A percentile compares a stretch with the other conserved stretches of the same genome.
Evolutionary conservation across 2,113 vertebrate genomes (phyloP).

Genomic region (Vulpes lagopus): DNA sequence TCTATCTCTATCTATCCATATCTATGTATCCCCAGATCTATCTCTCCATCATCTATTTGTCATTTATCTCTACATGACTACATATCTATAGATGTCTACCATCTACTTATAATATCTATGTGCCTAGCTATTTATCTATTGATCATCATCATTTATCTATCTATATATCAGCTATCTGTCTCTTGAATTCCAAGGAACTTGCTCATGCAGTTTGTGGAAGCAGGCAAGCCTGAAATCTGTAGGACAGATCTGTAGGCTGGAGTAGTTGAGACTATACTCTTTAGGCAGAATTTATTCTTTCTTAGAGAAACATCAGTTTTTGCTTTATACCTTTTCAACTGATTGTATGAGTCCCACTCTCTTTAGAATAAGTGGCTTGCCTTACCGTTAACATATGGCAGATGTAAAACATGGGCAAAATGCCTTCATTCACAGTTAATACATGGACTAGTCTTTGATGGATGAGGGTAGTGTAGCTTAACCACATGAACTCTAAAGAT

Average conservation of each 20-base stretch:
- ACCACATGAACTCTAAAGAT: fast-evolving
- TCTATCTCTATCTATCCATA: background rate
- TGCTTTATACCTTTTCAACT: background rate
- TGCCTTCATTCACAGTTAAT: background rate
- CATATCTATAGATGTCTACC: background rate
- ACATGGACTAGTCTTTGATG: too few relatives aligned
- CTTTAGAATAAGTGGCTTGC: background rate
- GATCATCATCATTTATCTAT: background rate
- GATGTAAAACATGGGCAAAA: background rate
- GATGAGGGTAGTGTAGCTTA: fast-evolving
- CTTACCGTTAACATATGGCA: too few relatives aligned
- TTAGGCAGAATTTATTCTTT: background rate
- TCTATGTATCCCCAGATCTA: too few relatives aligned
- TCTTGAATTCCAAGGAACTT: background rate
- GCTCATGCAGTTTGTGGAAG: background rate
- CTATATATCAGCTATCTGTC: background rate
- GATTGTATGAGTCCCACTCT: background rate
- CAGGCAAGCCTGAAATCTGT: background rate
- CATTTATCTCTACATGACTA: background rate
- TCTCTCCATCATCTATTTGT: background rate
- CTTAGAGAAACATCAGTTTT: background rate
- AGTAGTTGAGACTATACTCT: too few relatives aligned
- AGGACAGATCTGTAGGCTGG: background rate
- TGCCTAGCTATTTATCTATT: background rate
- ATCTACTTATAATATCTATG: background rate